Evolutionary conservation across 2,113 vertebrate species (phyloP).

Genomic region (Ciconia maguari): DNA sequence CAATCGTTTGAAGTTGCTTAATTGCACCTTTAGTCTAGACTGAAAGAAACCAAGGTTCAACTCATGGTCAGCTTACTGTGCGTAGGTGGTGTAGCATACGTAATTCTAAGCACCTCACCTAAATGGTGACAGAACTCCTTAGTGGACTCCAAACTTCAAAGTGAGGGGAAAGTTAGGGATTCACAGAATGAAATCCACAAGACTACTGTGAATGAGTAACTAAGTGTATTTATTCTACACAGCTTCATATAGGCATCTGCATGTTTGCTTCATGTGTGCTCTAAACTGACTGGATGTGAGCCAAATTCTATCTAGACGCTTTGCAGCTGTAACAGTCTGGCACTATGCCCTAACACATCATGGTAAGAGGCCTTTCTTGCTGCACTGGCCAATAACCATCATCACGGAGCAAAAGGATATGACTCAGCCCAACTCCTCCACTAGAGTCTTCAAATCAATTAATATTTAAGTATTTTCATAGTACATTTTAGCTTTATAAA

Average conservation of each 20-base stretch:
- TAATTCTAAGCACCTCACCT: not conserved
- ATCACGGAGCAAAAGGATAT: not conserved
- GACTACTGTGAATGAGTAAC: not conserved
- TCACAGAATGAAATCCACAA: not conserved
- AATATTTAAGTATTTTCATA: not conserved
- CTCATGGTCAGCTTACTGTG: not conserved
- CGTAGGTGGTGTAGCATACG: fast-evolving
- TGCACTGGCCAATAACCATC: not conserved
- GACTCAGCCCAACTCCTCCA: not conserved
- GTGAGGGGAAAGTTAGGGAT: not conserved
- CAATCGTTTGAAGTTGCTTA: not conserved
- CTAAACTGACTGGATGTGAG: not conserved
- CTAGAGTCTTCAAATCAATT: not conserved
- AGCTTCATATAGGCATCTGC: not conserved
- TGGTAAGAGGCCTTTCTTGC: not conserved
- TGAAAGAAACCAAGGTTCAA: not conserved
- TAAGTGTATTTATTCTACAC: not conserved
- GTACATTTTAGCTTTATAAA: not conserved
- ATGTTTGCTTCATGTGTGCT: not conserved
- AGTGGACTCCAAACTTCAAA: fast-evolving
- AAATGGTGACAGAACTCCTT: not conserved
- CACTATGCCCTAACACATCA: not conserved
- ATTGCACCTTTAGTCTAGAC: not conserved
- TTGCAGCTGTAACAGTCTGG: conserved; percentile 18
- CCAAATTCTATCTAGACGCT: not conserved